Conservation (phyloP, 2,113 vertebrate species). For the Pseudopipra pipra region DNA sequence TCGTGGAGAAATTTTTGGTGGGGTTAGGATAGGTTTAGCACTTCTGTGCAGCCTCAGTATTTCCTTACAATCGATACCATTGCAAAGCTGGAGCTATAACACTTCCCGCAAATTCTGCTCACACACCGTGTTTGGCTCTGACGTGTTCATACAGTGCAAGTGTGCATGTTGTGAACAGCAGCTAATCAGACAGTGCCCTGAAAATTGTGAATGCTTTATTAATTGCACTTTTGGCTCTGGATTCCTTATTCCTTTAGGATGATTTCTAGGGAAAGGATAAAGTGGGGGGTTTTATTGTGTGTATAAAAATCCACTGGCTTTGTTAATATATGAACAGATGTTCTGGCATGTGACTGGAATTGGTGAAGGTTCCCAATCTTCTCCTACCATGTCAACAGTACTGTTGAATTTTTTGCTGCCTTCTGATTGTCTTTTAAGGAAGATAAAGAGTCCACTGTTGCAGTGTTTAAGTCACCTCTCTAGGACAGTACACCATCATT, state of each 20-base stretch:
- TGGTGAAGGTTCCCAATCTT: neutral
- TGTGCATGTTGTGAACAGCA: neutral
- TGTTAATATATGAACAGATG: neutral
- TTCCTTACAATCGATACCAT: neutral
- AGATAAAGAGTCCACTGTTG: neutral
- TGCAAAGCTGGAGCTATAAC: neutral
- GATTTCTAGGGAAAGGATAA: neutral
- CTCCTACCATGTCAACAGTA: neutral
- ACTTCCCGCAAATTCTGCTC: neutral
- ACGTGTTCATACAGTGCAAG: neutral
- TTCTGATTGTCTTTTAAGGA: neutral
- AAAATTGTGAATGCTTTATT: neutral
- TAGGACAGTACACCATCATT: neutral
- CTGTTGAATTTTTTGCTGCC: neutral
- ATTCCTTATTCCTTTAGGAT: neutral
- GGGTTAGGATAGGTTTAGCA: neutral
- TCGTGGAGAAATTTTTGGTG: neutral
- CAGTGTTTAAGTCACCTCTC: neutral
- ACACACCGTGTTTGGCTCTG: neutral
- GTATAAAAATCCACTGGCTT: neutral
- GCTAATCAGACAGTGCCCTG: neutral
- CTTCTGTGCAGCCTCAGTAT: neutral
- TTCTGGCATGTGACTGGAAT: neutral
- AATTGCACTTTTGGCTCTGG: neutral
- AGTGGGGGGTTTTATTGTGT: neutral